Evolutionary conservation across 1,140 invertebrate genomes (phyloP).

Genomic region (Diachasma alloeum): DNA sequence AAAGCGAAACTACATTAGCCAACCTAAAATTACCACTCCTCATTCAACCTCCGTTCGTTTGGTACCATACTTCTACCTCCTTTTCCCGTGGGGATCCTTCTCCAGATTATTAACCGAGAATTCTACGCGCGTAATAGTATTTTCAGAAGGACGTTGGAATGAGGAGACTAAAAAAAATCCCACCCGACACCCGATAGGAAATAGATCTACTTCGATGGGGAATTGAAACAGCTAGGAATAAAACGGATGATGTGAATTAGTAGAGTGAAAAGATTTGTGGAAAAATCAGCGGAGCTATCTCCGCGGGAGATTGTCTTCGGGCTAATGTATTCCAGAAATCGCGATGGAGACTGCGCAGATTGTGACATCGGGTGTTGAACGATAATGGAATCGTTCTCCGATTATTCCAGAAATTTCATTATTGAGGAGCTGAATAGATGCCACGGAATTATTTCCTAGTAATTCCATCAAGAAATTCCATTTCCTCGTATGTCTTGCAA

Average conservation of each 20-base stretch:
- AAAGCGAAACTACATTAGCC: conserved; percentile 64
- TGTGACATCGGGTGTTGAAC: conserved; percentile 1
- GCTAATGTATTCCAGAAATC: not conserved
- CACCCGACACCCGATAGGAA: conserved; percentile 55
- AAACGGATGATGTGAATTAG: conserved; percentile 25
- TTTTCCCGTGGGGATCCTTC: conserved; percentile 32
- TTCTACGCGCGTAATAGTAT: conserved; percentile 3
- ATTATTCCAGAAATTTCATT: conserved; percentile 65
- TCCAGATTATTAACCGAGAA: conserved; percentile 14
- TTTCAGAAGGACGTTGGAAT: not conserved
- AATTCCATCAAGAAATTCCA: conserved; percentile 10
- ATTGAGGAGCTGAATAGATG: conserved; percentile 32
- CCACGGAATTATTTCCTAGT: conserved; percentile 20
- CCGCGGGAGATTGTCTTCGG: conserved; percentile 65
- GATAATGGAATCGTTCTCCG: conserved; percentile 58
- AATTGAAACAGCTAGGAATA: conserved; percentile 47
- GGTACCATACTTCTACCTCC: conserved; percentile 17
- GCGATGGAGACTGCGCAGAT: not conserved
- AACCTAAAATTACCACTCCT: conserved; percentile 62
- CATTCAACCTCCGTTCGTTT: conserved; percentile 38
- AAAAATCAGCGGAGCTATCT: conserved; percentile 49
- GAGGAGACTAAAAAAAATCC: not conserved
- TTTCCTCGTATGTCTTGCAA: not conserved
- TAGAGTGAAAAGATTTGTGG: not conserved
- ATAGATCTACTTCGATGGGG: conserved; percentile 56